Evolutionary conservation across 2,113 vertebrate species (phyloP), one percentile per base, ranked within the genome.

Genomic region (Craseonycteris thonglongyai): DNA sequence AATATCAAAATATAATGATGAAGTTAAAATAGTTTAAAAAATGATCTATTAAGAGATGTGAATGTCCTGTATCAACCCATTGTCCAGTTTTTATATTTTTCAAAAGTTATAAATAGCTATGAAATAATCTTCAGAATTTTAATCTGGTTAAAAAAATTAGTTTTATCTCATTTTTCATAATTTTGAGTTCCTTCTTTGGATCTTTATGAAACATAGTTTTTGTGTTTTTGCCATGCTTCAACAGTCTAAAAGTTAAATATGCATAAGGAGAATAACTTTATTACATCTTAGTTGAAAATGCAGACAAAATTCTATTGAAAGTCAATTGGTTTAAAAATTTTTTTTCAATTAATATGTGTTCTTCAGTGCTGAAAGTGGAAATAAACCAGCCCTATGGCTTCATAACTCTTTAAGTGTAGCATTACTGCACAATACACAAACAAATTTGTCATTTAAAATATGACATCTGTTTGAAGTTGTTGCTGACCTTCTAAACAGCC

Each of bases 281-380:
- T 97, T 96, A 88, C 35, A 85, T 58, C 61, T 88, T 96, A 93
- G 87, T 94, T 95, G 92, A 84, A 93, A 84, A 90, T 71, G 59
- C 83, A 94, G 97, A 93, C 93, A 96, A 78, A 94, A 95, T 97
- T 96, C 94, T 88, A 90, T 38, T 96, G 93, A 93, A 92, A 94
- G 87, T 59, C 83, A 96, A 26, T 87, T 63, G 22, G 40, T 95
- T 95, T 91, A 94, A 85, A n/a, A 33, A 61, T 58, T n/a, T 75
- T 74, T 49, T 45, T 80, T 66, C 49, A n/a, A n/a, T n/a, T n/a
- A n/a, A n/a, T n/a, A 2, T 91, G 35, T 82, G 90, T 78, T 71
- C 93, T 93, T 97, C 47, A 80, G 65, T 65, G 56, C 80, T 91
- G 79, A 94, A 76, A 72, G 59, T 96, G 93, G 96, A 97, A 95